Evolutionary conservation across 1,140 invertebrate genomes (phyloP).

Genomic region (Drosophila fuyamai): DNA sequence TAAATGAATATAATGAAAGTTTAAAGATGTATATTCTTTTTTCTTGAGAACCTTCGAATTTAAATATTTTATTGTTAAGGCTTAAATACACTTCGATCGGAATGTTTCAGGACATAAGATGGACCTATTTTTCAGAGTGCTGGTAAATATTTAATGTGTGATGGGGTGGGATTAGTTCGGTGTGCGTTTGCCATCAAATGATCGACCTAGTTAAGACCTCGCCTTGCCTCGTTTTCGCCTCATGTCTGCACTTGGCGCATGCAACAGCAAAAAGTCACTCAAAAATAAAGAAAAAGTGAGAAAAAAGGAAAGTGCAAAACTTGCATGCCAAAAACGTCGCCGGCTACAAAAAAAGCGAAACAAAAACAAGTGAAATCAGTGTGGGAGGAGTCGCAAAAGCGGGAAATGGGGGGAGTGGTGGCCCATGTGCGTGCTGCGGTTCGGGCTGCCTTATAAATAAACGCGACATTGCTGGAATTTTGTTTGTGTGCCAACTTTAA

Average conservation of each 20-base stretch:
- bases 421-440: slow-evolving; percentile 23
- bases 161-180: slow-evolving; percentile 3
- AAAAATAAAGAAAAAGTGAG: slow-evolving; percentile 33
- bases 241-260: slow-evolving; percentile 47
- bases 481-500: slow-evolving; percentile 46
- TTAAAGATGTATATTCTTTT: not conserved
- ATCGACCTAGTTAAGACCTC: slow-evolving; percentile 67
- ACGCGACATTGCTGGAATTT: slow-evolving; percentile 71
- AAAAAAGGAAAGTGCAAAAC: slow-evolving; percentile 51
- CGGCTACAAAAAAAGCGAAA: slow-evolving; percentile 20
- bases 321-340: slow-evolving; percentile 60
- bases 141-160: slow-evolving; percentile 20
- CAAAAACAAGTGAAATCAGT: slow-evolving; percentile 21
- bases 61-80: not conserved
- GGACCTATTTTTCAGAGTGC: not conserved
- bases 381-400: slow-evolving; percentile 11
- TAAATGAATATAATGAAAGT: too few species aligned
- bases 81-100: not conserved
- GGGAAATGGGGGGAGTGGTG: slow-evolving; percentile 1
- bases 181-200: slow-evolving; percentile 48
- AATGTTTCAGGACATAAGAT: not conserved
- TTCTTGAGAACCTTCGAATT: too few species aligned
- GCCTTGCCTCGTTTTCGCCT: slow-evolving; percentile 39
- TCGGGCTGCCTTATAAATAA: slow-evolving; percentile 57
- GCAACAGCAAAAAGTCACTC: slow-evolving; percentile 45